A percentile compares a stretch with the other conserved stretches of the same genome.
These are phyloP conservation scores for Trachelus stipa DNA, from an alignment of 2,888 invertebrate species.

Conservation along the genomic window DNA sequence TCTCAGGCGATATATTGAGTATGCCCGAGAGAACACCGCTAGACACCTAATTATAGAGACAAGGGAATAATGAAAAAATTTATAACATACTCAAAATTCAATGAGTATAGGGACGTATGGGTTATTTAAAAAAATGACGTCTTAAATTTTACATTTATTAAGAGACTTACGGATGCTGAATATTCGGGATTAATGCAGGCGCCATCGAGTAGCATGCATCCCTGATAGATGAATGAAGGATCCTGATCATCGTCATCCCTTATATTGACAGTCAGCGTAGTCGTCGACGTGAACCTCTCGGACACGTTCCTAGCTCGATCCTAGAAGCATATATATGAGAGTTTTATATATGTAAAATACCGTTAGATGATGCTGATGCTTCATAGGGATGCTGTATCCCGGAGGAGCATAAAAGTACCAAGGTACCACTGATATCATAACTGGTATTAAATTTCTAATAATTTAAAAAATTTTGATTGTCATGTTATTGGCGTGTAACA, in stretches of 20 bases:
- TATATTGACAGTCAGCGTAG: constrained; percentile 86
- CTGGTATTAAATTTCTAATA: neutral
- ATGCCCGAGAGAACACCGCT: constrained; percentile 87
- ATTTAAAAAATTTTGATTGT: neutral
- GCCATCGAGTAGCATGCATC: constrained; percentile 84
- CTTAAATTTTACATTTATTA: neutral
- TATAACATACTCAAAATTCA: neutral
- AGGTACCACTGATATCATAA: neutral
- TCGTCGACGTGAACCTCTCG: constrained; percentile 83
- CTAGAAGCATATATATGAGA: constrained; percentile 67
- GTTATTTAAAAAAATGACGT: neutral
- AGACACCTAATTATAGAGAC: constrained; percentile 71
- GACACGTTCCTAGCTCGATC: constrained; percentile 85
- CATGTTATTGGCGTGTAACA: neutral
- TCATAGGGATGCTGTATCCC: neutral
- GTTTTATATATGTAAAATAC: neutral
- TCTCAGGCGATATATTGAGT: constrained; percentile 85
- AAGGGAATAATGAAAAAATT: neutral
- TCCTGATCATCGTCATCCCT: constrained; percentile 92
- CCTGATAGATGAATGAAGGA: constrained; percentile 90
- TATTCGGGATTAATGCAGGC: constrained; percentile 91
- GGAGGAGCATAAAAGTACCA: neutral
- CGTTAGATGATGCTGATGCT: neutral
- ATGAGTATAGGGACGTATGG: neutral
- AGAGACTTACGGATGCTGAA: constrained; percentile 78